Percentiles rank a stretch among this genome's conserved stretches.
These are phyloP conservation scores for Lophius americanus DNA, from an alignment of 2,797 vertebrate genomes.

Conservation along the genomic window DNA sequence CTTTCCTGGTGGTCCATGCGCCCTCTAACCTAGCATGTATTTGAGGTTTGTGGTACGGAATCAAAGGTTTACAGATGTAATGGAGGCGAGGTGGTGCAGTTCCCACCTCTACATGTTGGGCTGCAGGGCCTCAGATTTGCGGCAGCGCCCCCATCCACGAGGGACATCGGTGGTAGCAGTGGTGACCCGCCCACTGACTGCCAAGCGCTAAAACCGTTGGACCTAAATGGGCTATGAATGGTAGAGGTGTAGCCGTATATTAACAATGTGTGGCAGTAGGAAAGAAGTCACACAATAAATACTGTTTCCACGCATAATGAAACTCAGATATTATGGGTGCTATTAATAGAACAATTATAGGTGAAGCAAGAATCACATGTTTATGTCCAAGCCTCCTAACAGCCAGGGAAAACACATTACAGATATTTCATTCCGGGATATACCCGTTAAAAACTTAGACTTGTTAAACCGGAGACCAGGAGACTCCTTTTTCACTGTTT, in stretches of 20 bases:
- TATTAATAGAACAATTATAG: slow-evolving; percentile 73
- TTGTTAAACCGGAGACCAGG: slow-evolving; percentile 61
- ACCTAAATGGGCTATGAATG: slow-evolving; percentile 55
- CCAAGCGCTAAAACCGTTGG: slow-evolving; percentile 35
- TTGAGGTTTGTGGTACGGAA: neutral
- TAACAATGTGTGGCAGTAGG: slow-evolving; percentile 69
- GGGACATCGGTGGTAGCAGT: slow-evolving; percentile 44
- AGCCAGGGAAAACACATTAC: slow-evolving; percentile 68
- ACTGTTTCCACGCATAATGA: slow-evolving; percentile 43
- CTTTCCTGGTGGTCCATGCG: slow-evolving; percentile 6
- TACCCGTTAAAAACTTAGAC: slow-evolving; percentile 60
- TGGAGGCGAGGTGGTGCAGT: slow-evolving; percentile 1
- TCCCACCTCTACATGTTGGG: neutral
- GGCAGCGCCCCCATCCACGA: slow-evolving; percentile 29
- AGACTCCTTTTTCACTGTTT: slow-evolving; percentile 51
- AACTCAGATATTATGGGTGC: slow-evolving; percentile 48
- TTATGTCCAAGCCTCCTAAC: slow-evolving; percentile 59
- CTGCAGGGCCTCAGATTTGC: slow-evolving; percentile 13
- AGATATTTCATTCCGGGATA: slow-evolving; percentile 70
- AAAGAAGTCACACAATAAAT: slow-evolving; percentile 68
- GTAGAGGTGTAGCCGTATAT: slow-evolving; percentile 63
- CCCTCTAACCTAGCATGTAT: neutral
- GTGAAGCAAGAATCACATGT: slow-evolving; percentile 60
- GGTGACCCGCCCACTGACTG: slow-evolving; percentile 52
- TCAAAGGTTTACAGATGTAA: neutral